Base-by-base conservation (phyloP, 2,113 vertebrate genomes). In the Platycercus adscitus region DNA sequence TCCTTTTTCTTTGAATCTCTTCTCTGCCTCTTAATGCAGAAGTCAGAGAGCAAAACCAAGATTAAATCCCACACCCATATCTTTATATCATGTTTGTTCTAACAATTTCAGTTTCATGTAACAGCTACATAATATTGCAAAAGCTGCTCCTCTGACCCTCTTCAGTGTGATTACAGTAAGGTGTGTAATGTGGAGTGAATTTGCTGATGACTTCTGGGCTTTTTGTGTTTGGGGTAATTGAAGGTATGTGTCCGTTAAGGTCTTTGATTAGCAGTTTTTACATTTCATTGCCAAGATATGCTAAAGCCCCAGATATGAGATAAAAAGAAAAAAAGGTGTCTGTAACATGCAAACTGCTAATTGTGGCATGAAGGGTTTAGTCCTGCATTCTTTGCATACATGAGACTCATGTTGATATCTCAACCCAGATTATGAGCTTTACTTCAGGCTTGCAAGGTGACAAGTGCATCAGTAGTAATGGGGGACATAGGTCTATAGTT, bases 361-460 rank as follows among this genome's bases (percentile, higher is more conserved):
- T 46, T 69, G 37, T 3, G 2, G 60, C 47, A 63, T 26, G 47
- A 87, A 88, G 28, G 29, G 39, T 50, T 87, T 89, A 89, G n/a
- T 76, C 21, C 55, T 69, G 25, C 71, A 91, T 94, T 94, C 78
- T 24, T 23, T 66, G 53, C 75, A 65, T 93, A 49, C 21, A 5
- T 81, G 53, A 33, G 49, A 44, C 81, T 88, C 29, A 66, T 82
- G 9, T 5, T 89, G 41, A 46, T 89, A 69, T 61, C 33, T 86
- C 47, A 16, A 44, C 47, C 29, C 19, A 61, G 81, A 85, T 76
- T 60, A 79, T 19, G 41, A 87, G n/a, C 18, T 85, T 92, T 83
- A 39, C 52, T 76, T 73, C 49, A 82, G 17, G 31, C 81, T 85
- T 87, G 49, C 37, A 79, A 87, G 17, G 44, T 64, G 39, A 44